Conservation (phyloP, 2,113 vertebrate species). For the Bombycilla garrulus region DNA sequence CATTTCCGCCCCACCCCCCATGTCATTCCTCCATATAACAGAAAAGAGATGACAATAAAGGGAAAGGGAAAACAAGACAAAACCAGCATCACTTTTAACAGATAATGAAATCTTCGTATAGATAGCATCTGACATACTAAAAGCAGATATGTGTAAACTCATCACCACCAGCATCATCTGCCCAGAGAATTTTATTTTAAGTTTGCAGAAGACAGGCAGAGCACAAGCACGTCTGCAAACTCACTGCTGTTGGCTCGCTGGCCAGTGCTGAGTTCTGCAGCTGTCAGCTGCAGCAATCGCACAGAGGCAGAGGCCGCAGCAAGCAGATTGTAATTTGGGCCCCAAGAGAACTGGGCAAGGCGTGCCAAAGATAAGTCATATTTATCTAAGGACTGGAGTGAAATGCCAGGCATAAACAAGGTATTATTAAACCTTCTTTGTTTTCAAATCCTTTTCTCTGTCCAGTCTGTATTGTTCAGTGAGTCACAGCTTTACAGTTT, state of each 20-base stretch:
- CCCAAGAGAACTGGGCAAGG: background rate
- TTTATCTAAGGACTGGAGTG: background rate
- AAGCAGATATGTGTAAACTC: background rate
- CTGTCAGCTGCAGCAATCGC: conserved; percentile 39
- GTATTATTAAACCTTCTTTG: background rate
- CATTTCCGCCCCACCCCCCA: fast-evolving
- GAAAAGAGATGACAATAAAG: background rate
- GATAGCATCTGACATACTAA: background rate
- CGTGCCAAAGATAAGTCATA: conserved; percentile 38
- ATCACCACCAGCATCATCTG: background rate
- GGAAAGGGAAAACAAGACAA: background rate
- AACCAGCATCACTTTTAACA: background rate
- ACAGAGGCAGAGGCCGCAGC: conserved; percentile 2
- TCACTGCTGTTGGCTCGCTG: conserved; percentile 19
- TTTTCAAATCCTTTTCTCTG: background rate
- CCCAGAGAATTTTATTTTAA: background rate
- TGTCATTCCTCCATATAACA: background rate
- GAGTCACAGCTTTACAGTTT: background rate
- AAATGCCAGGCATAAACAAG: background rate
- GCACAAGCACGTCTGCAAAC: background rate
- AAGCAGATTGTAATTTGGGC: background rate
- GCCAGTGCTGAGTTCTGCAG: background rate
- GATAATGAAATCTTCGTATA: background rate
- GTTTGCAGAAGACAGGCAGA: background rate
- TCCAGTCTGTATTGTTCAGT: background rate